Conservation (phyloP, 2,797 vertebrate genomes). For the Acipenser transmontanus region DNA sequence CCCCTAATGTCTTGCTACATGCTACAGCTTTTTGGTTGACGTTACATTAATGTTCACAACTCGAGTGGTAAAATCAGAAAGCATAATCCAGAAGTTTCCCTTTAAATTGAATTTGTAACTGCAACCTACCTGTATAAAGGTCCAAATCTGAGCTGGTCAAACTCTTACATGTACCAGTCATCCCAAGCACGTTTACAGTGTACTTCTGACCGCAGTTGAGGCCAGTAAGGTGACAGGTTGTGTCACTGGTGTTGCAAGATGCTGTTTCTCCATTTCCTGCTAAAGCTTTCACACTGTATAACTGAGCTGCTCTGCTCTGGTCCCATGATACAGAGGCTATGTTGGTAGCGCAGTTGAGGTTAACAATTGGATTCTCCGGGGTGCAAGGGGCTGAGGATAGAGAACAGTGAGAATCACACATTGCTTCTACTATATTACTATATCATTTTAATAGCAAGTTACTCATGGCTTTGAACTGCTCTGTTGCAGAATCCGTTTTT, state of each 20-base stretch:
- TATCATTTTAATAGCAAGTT: not conserved
- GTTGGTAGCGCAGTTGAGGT: conserved; percentile 47
- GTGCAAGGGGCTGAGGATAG: conserved; percentile 51
- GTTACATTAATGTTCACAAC: too few species aligned
- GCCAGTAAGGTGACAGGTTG: conserved; percentile 47
- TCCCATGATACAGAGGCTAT: conserved; percentile 45
- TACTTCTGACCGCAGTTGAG: conserved; percentile 59
- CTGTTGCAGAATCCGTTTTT: not conserved
- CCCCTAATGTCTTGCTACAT: too few species aligned
- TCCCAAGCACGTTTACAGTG: conserved; percentile 44
- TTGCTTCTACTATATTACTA: too few species aligned
- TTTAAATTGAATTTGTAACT: too few species aligned
- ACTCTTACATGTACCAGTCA: conserved; percentile 46
- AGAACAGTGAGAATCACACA: too few species aligned
- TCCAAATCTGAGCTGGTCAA: conserved; percentile 20
- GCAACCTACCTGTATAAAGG: conserved; percentile 46
- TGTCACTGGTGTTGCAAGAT: conserved; percentile 44
- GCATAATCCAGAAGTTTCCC: too few species aligned
- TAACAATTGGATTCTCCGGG: conserved; percentile 30
- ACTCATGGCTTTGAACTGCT: conserved; percentile 8
- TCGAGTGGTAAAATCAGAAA: too few species aligned
- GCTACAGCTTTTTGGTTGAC: too few species aligned
- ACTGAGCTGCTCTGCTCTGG: conserved; percentile 43
- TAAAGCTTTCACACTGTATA: conserved; percentile 43
- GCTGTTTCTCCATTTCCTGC: conserved; percentile 30